These are phyloP conservation scores for Cyanoliseus patagonus DNA, from an alignment of 2,113 vertebrate genomes.

Conservation along the genomic window DNA sequence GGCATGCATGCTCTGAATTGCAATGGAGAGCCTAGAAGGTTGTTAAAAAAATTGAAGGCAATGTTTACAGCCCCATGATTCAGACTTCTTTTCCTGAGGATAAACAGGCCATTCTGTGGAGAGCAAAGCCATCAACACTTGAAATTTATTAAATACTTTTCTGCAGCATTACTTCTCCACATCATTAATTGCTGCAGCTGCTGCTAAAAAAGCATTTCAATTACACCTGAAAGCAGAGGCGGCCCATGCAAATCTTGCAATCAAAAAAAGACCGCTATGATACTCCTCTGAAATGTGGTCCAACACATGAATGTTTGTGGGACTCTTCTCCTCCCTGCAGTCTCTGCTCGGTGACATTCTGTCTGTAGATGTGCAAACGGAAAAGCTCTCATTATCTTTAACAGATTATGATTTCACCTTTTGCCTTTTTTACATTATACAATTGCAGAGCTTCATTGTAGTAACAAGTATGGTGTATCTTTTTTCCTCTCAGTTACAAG, in stretches of 20 bases:
- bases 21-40: not conserved
- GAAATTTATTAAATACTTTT: slow-evolving; percentile 55
- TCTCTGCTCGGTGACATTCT: not conserved
- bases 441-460: not conserved
- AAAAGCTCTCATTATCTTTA: not conserved
- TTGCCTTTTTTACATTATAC: not conserved
- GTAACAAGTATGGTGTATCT: not conserved
- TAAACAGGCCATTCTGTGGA: slow-evolving; percentile 15
- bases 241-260: not conserved
- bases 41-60: slow-evolving; percentile 5
- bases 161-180: not conserved
- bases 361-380: not conserved
- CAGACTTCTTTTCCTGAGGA: slow-evolving; percentile 27
- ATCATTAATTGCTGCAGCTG: slow-evolving; percentile 43
- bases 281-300: not conserved
- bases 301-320: not conserved
- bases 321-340: not conserved
- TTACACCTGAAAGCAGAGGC: slow-evolving; percentile 9
- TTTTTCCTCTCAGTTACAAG: not conserved
- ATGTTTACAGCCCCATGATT: slow-evolving; percentile 28
- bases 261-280: not conserved
- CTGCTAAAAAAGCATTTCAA: slow-evolving; percentile 5
- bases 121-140: slow-evolving; percentile 34
- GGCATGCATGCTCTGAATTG: not conserved
- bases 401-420: not conserved